Evolutionary conservation across 2,113 vertebrate genomes (phyloP).

Genomic region (Nothobranchius furzeri): DNA sequence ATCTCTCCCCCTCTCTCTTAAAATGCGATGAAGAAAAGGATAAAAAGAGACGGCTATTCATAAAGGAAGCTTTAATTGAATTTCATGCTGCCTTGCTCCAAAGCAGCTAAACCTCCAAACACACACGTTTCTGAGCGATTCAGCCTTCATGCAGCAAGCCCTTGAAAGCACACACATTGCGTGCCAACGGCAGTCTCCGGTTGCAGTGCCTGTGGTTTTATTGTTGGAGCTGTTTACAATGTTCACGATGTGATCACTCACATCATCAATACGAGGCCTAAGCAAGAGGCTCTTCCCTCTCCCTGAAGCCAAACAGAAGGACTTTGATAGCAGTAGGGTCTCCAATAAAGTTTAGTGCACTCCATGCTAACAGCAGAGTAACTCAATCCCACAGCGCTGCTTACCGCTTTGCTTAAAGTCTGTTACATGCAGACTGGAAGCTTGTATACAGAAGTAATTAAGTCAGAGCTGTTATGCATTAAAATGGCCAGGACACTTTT

Average conservation of each 20-base stretch:
- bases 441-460: slow-evolving; percentile 76
- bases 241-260: slow-evolving; percentile 81
- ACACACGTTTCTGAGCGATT: slow-evolving; percentile 34
- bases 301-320: slow-evolving; percentile 75
- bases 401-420: slow-evolving; percentile 67
- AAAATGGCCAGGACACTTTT: slow-evolving; percentile 62
- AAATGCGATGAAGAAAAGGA: slow-evolving; percentile 65
- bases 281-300: slow-evolving; percentile 51
- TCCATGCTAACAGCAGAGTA: slow-evolving; percentile 75
- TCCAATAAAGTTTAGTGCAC: slow-evolving; percentile 79
- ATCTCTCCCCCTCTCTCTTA: slow-evolving; percentile 66
- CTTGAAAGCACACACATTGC: slow-evolving; percentile 64
- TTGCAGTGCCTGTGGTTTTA: slow-evolving; percentile 82
- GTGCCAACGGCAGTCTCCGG: slow-evolving; percentile 78
- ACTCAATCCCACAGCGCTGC: slow-evolving; percentile 65
- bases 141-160: slow-evolving; percentile 39
- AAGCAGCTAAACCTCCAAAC: slow-evolving; percentile 75
- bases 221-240: slow-evolving; percentile 77
- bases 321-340: slow-evolving; percentile 75
- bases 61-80: slow-evolving; percentile 79
- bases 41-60: slow-evolving; percentile 74
- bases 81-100: slow-evolving; percentile 78
- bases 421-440: slow-evolving; percentile 60
- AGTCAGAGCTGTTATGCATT: slow-evolving; percentile 76
- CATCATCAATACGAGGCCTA: slow-evolving; percentile 79